A percentile compares a stretch with the other conserved stretches of the same genome.
Conservation (phyloP, 2,888 invertebrate species). For the Piscicola geometra region DNA sequence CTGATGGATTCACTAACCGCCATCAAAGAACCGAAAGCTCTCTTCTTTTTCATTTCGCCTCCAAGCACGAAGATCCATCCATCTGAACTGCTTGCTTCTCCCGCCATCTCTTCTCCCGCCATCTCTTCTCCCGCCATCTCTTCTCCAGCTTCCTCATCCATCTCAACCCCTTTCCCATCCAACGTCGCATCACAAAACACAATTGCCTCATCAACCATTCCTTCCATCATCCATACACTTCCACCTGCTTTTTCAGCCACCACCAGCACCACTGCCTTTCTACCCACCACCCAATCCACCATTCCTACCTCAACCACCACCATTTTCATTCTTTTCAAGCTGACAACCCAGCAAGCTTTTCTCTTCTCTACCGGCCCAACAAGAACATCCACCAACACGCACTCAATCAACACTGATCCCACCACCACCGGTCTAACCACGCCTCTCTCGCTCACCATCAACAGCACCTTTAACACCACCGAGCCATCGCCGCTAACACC, state of each 20-base stretch:
- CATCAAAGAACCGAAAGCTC: background rate
- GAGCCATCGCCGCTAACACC: background rate
- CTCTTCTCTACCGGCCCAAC: background rate
- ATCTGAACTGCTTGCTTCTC: no score
- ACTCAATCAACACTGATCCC: background rate
- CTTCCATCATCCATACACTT: no score
- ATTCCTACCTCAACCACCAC: background rate
- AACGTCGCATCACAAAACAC: no score
- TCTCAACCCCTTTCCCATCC: no score
- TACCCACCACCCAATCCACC: background rate
- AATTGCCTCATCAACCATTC: no score
- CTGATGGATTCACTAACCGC: background rate
- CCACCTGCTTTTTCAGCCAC: no score
- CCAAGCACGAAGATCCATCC: no score
- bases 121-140: no score
- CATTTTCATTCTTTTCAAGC: background rate
- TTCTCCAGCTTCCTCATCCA: no score
- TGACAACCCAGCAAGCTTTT: background rate
- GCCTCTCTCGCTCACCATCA: background rate
- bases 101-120: no score
- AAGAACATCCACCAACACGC: background rate
- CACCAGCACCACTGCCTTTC: background rate
- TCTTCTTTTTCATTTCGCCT: background rate
- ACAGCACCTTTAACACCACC: constrained; percentile 6
- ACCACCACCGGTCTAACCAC: background rate